Evolutionary conservation across 2,888 invertebrate species (phyloP).

Genomic region (Drosophila seclusa): DNA sequence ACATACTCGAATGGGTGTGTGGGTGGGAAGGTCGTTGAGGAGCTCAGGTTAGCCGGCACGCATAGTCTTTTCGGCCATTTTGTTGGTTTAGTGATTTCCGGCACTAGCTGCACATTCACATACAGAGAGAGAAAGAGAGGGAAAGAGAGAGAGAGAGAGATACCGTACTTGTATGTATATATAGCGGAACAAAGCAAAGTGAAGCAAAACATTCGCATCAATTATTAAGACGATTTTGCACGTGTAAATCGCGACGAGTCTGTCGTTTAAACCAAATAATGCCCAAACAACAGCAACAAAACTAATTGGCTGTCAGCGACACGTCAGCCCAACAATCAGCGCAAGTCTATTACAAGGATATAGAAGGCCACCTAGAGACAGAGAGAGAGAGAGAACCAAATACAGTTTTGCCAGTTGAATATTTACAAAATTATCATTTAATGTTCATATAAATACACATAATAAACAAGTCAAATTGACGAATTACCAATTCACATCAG

Average conservation of each 20-base stretch:
- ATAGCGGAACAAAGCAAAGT: constrained; percentile 52
- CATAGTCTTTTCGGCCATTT: constrained; percentile 57
- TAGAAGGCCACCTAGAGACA: no score
- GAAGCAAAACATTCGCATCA: constrained; percentile 57
- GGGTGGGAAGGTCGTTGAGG: neutral
- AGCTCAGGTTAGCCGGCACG: constrained; percentile 21
- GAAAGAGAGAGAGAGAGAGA: neutral
- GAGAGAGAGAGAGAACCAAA: neutral
- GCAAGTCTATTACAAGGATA: neutral
- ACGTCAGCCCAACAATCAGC: constrained; percentile 29
- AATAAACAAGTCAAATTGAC: neutral
- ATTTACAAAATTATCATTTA: neutral
- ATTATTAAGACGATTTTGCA: constrained; percentile 61
- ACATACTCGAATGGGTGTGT: neutral
- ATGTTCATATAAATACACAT: neutral
- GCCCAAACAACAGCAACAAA: constrained; percentile 31
- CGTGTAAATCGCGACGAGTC: constrained; percentile 54
- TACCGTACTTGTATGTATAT: constrained; percentile 54
- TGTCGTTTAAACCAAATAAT: constrained; percentile 44
- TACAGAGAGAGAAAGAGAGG: neutral
- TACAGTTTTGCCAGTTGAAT: neutral
- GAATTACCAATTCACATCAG: no score
- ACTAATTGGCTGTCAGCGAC: constrained; percentile 60
- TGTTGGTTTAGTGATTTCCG: constrained; percentile 53
- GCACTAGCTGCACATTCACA: constrained; percentile 1